phyloP scores from a whole-genome alignment of 2,888 invertebrate genomes.

The Meiosimyza decipiens region DNA sequence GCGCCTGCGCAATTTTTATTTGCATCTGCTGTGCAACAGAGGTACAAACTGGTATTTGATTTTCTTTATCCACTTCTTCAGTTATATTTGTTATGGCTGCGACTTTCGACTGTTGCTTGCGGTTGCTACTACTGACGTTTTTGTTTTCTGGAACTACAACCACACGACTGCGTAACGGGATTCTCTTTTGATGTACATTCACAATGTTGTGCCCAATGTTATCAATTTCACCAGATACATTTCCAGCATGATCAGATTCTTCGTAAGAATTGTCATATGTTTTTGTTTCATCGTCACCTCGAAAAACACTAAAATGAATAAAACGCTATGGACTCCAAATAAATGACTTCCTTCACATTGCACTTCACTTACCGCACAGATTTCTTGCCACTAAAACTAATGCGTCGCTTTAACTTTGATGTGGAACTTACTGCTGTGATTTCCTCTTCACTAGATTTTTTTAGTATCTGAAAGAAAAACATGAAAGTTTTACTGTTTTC shows the following conservation, averaged over 20 bases:
- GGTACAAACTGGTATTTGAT: neutral
- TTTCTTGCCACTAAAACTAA: constrained; percentile 29
- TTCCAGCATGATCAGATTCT: constrained; percentile 40
- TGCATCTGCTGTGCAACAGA: neutral
- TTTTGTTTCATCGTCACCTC: constrained; percentile 42
- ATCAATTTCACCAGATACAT: constrained; percentile 8
- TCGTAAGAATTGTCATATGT: constrained; percentile 46
- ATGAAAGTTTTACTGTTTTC: too few relatives aligned
- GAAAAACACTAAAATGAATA: constrained; percentile 39
- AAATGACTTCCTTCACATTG: too few relatives aligned
- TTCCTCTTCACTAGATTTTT: constrained; percentile 11
- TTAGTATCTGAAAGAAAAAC: constrained; percentile 17
- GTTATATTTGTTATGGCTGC: neutral
- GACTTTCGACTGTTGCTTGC: neutral
- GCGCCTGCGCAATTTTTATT: neutral
- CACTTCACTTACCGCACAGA: constrained; percentile 16
- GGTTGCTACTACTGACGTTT: too few relatives aligned
- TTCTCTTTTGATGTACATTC: too few relatives aligned
- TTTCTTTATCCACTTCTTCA: constrained; percentile 21
- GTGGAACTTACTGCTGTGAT: neutral
- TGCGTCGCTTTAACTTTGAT: constrained; percentile 24
- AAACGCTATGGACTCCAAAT: too few relatives aligned
- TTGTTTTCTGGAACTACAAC: too few relatives aligned
- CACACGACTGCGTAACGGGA: too few relatives aligned
- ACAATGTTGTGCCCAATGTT: too few relatives aligned